Evolutionary conservation across 1,140 invertebrate genomes (phyloP).

Genomic region (Laupala kohalensis): DNA sequence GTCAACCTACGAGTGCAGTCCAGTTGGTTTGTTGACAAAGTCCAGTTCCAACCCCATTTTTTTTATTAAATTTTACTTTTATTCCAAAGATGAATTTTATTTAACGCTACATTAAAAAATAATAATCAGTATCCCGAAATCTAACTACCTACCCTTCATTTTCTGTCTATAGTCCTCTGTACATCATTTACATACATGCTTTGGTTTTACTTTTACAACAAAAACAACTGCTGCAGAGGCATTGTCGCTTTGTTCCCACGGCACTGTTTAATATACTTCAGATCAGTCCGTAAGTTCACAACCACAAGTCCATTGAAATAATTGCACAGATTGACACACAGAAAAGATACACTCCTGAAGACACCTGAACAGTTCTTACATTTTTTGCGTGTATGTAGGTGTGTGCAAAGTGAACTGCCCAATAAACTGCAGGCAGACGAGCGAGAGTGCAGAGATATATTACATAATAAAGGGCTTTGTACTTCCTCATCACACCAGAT

Average conservation of each 20-base stretch:
- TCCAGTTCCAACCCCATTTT: constrained; percentile 1
- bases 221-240: constrained; percentile 14
- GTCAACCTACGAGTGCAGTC: constrained; percentile 8
- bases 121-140: neutral
- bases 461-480: constrained; percentile 9
- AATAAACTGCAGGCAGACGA: neutral
- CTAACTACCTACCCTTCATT: constrained; percentile 11
- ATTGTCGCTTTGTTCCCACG: neutral
- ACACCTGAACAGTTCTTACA: neutral
- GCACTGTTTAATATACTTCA: neutral
- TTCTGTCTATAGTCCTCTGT: constrained; percentile 9
- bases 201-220: constrained; percentile 15
- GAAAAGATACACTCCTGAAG: neutral
- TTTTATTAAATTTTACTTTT: neutral
- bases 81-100: constrained; percentile 1
- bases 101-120: constrained; percentile 11
- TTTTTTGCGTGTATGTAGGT: neutral
- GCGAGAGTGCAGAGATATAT: neutral
- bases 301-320: constrained; percentile 14
- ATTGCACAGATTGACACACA: constrained; percentile 12
- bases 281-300: constrained; percentile 14
- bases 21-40: constrained; percentile 2
- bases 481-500: constrained; percentile 15
- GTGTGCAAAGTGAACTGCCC: neutral
- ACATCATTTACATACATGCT: constrained; percentile 16